Evolutionary conservation across 2,797 vertebrate genomes (phyloP).

Genomic region (Knipowitschia caucasica): DNA sequence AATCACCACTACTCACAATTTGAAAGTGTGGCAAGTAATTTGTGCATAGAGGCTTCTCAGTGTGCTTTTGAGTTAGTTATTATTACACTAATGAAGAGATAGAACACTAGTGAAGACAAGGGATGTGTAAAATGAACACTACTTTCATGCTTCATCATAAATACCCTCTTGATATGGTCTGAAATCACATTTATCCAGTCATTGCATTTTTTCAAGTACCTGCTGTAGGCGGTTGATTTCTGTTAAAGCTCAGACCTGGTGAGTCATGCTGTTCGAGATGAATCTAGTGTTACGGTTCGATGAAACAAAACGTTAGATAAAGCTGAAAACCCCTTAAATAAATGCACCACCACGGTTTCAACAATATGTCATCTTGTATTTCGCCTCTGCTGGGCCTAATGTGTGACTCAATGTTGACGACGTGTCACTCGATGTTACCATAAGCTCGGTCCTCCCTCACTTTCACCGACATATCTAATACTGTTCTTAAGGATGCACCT

Average conservation of each 20-base stretch:
- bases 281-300: neutral
- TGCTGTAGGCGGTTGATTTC: neutral
- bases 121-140: too few relatives aligned
- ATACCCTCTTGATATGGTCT: too few relatives aligned
- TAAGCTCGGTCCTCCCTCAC: constrained; percentile 9
- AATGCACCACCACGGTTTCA: neutral
- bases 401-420: constrained; percentile 31
- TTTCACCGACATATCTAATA: too few relatives aligned
- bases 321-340: too few relatives aligned
- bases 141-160: too few relatives aligned
- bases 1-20: too few relatives aligned
- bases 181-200: neutral
- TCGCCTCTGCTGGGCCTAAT: constrained; percentile 2
- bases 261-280: neutral
- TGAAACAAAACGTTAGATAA: neutral
- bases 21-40: too few relatives aligned
- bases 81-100: too few relatives aligned
- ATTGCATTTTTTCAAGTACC: neutral
- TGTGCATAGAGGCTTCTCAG: too few relatives aligned
- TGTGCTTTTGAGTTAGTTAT: too few relatives aligned
- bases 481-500: too few relatives aligned
- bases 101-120: too few relatives aligned
- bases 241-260: neutral
- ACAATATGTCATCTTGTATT: neutral
- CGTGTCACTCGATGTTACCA: constrained; percentile 24